A percentile compares a stretch with the other conserved stretches of the same genome.
Evolutionary conservation across 2,797 vertebrate species (phyloP).

Genomic region (Brachymystax lenok): DNA sequence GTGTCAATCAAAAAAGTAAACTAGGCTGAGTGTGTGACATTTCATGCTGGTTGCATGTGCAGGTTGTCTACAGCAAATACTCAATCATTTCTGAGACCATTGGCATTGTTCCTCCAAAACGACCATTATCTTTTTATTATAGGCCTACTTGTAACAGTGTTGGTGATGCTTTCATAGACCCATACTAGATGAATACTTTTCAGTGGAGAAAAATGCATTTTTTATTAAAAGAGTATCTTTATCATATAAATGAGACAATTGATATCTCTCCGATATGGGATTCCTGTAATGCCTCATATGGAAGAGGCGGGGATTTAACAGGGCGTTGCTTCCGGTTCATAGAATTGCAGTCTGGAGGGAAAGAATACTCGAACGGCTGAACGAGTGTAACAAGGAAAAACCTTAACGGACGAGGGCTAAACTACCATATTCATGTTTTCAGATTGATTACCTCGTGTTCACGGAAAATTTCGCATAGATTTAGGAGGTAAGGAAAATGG

Average conservation of each 20-base stretch:
- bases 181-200: no score
- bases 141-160: background rate
- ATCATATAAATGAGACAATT: background rate
- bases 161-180: background rate
- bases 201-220: no score
- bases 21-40: no score
- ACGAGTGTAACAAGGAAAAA: slow-evolving; percentile 56
- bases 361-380: slow-evolving; percentile 30
- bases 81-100: no score
- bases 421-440: slow-evolving; percentile 76
- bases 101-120: no score
- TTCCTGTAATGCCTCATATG: slow-evolving; percentile 6
- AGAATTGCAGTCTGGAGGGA: slow-evolving; percentile 51
- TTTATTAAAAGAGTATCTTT: background rate
- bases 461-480: slow-evolving; percentile 67
- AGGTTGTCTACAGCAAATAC: no score
- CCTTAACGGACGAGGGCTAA: slow-evolving; percentile 74
- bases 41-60: no score
- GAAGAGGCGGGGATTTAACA: slow-evolving; percentile 13
- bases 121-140: background rate
- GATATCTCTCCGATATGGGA: background rate
- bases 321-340: slow-evolving; percentile 57
- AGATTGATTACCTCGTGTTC: slow-evolving; percentile 66
- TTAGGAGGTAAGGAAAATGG: slow-evolving; percentile 68
- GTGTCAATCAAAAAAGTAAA: no score